phyloP scores from a whole-genome alignment of 2,113 vertebrate genomes.

The Brachypteracias leptosomus region DNA sequence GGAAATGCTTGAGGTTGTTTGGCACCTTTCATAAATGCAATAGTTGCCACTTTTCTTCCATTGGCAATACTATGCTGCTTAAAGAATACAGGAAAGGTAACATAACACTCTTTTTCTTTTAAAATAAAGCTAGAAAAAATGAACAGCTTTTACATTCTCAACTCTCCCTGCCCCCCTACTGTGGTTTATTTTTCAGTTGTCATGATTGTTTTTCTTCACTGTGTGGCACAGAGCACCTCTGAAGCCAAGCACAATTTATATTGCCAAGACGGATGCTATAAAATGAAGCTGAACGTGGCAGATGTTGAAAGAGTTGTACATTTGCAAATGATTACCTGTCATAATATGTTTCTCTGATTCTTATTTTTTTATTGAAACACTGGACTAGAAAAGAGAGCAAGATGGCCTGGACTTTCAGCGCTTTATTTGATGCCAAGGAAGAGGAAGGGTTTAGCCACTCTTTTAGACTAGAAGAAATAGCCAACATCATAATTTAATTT shows the following conservation, averaged over 20 bases:
- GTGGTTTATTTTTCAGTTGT: constrained; percentile 61
- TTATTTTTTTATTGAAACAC: constrained; percentile 10
- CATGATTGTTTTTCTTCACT: constrained; percentile 54
- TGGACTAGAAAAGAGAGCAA: constrained; percentile 11
- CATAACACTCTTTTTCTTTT: not conserved
- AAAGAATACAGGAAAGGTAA: constrained; percentile 41
- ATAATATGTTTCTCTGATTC: constrained; percentile 52
- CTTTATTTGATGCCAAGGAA: constrained; percentile 12
- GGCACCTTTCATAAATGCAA: constrained; percentile 48
- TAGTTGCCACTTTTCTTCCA: constrained; percentile 58
- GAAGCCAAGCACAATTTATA: constrained; percentile 65
- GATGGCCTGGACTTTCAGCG: constrained; percentile 7
- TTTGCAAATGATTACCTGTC: constrained; percentile 74
- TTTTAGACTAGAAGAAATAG: not conserved
- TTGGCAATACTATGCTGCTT: constrained; percentile 18
- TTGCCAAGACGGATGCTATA: constrained; percentile 66
- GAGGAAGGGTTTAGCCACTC: not conserved
- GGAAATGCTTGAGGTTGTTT: constrained; percentile 56
- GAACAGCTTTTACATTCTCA: not conserved
- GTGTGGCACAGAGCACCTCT: constrained; percentile 28
- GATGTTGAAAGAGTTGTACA: constrained; percentile 68
- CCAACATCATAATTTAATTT: not conserved
- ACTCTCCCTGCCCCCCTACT: not conserved
- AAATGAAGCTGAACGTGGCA: constrained; percentile 62
- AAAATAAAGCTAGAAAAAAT: constrained; percentile 29